Percentiles rank a stretch among this genome's conserved stretches.
These are phyloP conservation scores for Epistrophella euchroma DNA, from an alignment of 2,888 invertebrate genomes.

Conservation along the genomic window DNA sequence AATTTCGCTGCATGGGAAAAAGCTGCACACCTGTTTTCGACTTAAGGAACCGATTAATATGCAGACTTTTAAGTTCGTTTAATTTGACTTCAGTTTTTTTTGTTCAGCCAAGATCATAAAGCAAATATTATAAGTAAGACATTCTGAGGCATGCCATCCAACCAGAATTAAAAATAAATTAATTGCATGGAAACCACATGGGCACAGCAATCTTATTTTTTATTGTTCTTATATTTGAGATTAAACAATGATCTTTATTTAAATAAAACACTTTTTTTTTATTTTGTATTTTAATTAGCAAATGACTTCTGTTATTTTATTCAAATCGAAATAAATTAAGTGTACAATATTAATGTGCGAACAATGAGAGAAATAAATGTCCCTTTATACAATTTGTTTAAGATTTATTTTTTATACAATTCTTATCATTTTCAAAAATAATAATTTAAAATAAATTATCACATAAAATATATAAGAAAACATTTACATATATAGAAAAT, in stretches of 20 bases:
- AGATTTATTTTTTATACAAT: slow-evolving; percentile 54
- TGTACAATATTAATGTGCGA: slow-evolving; percentile 76
- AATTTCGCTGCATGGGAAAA: too few species aligned
- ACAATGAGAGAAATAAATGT: slow-evolving; percentile 75
- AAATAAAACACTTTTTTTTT: slow-evolving; percentile 27
- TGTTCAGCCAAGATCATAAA: too few species aligned
- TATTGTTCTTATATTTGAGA: too few species aligned
- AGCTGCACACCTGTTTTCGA: too few species aligned
- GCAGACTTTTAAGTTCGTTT: too few species aligned
- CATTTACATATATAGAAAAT: slow-evolving; percentile 17
- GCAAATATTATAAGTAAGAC: too few species aligned
- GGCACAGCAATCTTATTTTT: too few species aligned
- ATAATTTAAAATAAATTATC: slow-evolving; percentile 44
- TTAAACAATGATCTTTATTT: not conserved
- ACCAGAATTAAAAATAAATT: too few species aligned
- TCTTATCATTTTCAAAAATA: slow-evolving; percentile 37
- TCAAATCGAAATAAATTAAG: slow-evolving; percentile 74
- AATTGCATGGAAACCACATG: too few species aligned
- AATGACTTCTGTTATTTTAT: slow-evolving; percentile 75
- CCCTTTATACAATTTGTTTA: slow-evolving; percentile 60
- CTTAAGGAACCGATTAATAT: too few species aligned
- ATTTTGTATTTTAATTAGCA: slow-evolving; percentile 71
- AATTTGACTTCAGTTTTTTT: too few species aligned
- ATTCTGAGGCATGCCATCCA: too few species aligned
- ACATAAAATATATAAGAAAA: slow-evolving; percentile 28